Evolutionary conservation across 2,888 invertebrate genomes (phyloP).

Genomic region (Heterodera filipjevi): DNA sequence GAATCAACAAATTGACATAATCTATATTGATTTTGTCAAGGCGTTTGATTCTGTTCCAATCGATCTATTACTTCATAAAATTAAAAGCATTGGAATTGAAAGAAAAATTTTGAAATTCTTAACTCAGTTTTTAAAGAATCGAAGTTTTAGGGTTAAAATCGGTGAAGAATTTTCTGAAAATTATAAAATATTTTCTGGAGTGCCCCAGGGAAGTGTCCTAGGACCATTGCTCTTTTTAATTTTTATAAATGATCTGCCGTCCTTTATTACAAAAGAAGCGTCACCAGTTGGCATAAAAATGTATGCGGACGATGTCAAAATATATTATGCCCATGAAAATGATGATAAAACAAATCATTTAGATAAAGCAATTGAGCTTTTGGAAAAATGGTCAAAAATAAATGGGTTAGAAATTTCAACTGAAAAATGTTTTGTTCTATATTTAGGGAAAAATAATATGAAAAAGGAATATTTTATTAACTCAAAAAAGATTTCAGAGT

Average conservation of each 20-base stretch:
- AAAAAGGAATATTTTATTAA: too few relatives aligned
- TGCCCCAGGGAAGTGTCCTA: constrained; percentile 35
- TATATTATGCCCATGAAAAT: background rate
- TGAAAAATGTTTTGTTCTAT: too few relatives aligned
- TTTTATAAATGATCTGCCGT: constrained; percentile 31
- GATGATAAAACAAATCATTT: too few relatives aligned
- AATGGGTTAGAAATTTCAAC: too few relatives aligned
- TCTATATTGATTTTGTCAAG: constrained; percentile 32
- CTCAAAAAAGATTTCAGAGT: too few relatives aligned
- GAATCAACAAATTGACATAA: constrained; percentile 9
- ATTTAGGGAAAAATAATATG: too few relatives aligned
- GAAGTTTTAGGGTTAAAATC: constrained; percentile 25
- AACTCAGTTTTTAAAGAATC: too few relatives aligned
- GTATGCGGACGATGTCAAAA: constrained; percentile 7
- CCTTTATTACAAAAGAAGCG: background rate
- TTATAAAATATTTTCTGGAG: constrained; percentile 22
- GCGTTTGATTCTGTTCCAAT: constrained; percentile 24
- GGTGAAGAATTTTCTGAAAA: constrained; percentile 20
- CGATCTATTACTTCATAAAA: constrained; percentile 14
- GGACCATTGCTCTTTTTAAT: constrained; percentile 32
- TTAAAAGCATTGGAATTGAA: constrained; percentile 13
- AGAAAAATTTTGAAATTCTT: constrained; percentile 28
- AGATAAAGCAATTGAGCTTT: too few relatives aligned
- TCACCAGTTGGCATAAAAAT: background rate
- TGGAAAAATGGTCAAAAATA: too few relatives aligned